Conservation (phyloP, 2,888 invertebrate species). For the Amblyjoppa proteus region DNA sequence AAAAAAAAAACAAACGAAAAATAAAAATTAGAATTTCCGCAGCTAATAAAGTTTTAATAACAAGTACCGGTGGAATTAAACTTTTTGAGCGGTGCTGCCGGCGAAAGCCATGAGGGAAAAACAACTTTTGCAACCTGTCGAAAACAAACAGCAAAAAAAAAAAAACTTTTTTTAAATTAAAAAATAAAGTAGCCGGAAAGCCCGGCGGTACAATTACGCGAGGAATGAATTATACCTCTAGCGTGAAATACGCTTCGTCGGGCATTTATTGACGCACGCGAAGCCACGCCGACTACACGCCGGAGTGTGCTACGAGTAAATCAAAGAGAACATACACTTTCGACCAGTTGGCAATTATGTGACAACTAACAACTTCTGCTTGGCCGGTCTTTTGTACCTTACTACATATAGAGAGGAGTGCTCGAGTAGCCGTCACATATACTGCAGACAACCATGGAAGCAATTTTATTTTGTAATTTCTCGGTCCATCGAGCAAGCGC, state of each 20-base stretch:
- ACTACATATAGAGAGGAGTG: slow-evolving; percentile 5
- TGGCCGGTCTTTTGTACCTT: slow-evolving; percentile 44
- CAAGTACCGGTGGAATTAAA: neutral
- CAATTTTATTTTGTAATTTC: slow-evolving; percentile 60
- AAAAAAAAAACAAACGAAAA: neutral
- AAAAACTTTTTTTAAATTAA: neutral
- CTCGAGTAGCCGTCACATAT: neutral
- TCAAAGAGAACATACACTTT: slow-evolving; percentile 57
- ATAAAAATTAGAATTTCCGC: neutral
- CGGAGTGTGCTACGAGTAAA: slow-evolving; percentile 48
- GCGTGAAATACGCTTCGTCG: slow-evolving; percentile 66
- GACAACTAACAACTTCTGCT: slow-evolving; percentile 34
- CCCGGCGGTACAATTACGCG: slow-evolving; percentile 58
- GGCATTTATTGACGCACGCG: slow-evolving; percentile 56
- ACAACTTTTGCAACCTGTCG: neutral
- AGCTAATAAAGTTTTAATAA: slow-evolving; percentile 10
- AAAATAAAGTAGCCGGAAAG: slow-evolving; percentile 54
- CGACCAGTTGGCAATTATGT: slow-evolving; percentile 52
- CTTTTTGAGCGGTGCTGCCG: slow-evolving; percentile 1
- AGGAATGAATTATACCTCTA: slow-evolving; percentile 64
- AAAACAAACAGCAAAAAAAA: slow-evolving; percentile 8
- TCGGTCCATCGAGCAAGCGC: slow-evolving; percentile 56
- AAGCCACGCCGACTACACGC: slow-evolving; percentile 16
- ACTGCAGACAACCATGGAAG: neutral
- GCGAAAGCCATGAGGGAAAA: neutral